Evolutionary conservation across 1,140 invertebrate genomes (phyloP).

Genomic region (Cherax quadricarinatus): DNA sequence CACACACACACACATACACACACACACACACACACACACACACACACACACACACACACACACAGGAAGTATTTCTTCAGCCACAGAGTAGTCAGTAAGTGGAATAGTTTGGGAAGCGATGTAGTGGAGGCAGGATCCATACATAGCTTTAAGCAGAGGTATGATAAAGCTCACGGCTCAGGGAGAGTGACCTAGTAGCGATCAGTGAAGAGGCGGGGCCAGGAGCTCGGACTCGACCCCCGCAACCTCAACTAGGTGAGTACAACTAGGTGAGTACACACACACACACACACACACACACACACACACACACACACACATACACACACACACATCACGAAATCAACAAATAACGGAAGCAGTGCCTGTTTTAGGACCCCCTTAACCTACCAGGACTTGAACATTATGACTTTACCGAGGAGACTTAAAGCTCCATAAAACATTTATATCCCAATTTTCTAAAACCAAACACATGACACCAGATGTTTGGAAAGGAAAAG

Average conservation of each 20-base stretch:
- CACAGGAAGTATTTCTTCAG: no score
- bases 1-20: not conserved
- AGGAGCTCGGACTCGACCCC: no score
- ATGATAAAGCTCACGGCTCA: no score
- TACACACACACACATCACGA: not conserved
- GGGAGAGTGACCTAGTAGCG: no score
- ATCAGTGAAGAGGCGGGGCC: no score
- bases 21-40: conserved; percentile 14
- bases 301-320: conserved; percentile 27
- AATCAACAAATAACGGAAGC: conserved; percentile 35
- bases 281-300: conserved; percentile 26
- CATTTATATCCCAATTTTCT: not conserved
- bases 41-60: conserved; percentile 11
- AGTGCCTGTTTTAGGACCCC: not conserved
- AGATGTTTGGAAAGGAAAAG: not conserved
- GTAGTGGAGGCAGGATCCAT: no score
- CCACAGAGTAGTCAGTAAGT: no score
- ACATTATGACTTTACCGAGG: not conserved
- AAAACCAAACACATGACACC: not conserved
- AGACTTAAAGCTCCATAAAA: not conserved
- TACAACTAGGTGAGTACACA: not conserved
- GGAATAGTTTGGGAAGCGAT: no score
- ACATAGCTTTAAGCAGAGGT: no score
- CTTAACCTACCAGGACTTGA: not conserved
- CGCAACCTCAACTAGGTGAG: not conserved